Evolutionary conservation across 2,888 invertebrate genomes (phyloP).

Genomic region (Cinara cedri): DNA sequence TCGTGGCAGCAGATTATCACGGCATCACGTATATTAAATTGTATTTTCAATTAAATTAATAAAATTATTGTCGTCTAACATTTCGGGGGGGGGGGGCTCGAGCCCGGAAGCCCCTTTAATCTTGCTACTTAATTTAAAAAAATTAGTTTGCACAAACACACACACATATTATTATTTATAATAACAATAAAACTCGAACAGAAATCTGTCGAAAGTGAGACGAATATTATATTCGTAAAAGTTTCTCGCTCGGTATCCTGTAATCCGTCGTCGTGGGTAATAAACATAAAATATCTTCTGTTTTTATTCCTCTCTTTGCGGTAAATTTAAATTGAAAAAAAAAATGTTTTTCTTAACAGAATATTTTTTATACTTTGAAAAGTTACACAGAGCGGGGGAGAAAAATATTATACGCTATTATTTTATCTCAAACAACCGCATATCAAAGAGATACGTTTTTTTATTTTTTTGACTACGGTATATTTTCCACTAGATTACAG

Average conservation of each 20-base stretch:
- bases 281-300: not conserved
- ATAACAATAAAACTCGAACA: too few relatives aligned
- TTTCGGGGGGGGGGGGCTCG: not conserved
- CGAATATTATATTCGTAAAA: too few relatives aligned
- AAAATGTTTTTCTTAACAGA: conserved; percentile 18
- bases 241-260: too few relatives aligned
- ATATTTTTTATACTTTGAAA: conserved; percentile 18
- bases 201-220: too few relatives aligned
- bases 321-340: not conserved
- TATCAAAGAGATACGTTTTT: conserved; percentile 35
- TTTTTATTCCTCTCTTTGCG: not conserved
- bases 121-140: too few relatives aligned
- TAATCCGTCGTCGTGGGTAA: not conserved
- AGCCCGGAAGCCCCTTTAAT: not conserved
- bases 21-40: not conserved
- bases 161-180: too few relatives aligned
- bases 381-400: not conserved
- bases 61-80: not conserved
- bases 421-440: conserved; percentile 23
- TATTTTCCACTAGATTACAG: conserved; percentile 32
- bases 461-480: conserved; percentile 1
- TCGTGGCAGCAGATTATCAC: not conserved
- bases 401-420: conserved; percentile 28
- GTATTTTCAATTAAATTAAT: not conserved
- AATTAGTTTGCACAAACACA: too few relatives aligned